Evolutionary conservation across 2,797 vertebrate species (phyloP), one percentile per base, ranked within the genome.

Genomic region (Periophthalmus magnuspinnatus): DNA sequence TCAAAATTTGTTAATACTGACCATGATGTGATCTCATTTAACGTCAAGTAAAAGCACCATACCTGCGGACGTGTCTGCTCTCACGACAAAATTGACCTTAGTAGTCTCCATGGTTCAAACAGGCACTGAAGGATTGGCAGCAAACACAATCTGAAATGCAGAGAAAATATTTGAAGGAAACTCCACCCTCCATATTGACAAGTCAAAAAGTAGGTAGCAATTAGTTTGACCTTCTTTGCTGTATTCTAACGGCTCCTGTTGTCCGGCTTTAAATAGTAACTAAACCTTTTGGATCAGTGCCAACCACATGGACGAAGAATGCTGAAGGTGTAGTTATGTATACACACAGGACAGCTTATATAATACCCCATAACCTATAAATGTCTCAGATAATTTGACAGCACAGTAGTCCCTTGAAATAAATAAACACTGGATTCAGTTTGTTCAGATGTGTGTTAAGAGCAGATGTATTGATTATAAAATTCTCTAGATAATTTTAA

Each of bases 11-110:
- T 28, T 28, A 28, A 1, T 28, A 28, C 3, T 41, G 11, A 41
- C 11, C 41, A 45, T 11, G 45, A 3, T 10, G 7, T 45, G 41
- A 45, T 16, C 19, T n/a, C 8, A 14, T 6, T 58, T 14, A 16
- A 36, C 60, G 19, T 60, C 3, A 21, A 21, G 3, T 19, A 60
- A 60, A 60, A 9, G 14, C 0, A 9, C 17, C 38, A 24, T 95
- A 98, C 97, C 97, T 93, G 93, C 90, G 33, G 88, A 87, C 50
- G 95, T 93, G 19, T 90, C 82, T 85, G 95, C 97, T 91, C 90
- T 93, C 75, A 99, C 82, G 80, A 88, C 80, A 82, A 99, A 91
- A 50, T 94, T 96, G 77, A 99, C 93, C 84, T 89, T 90, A 86
- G 90, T 89, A 61, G 83, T 90, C 73, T 95, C 94, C 97, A 99